Base-by-base conservation (phyloP, 1,140 invertebrate genomes). In the Zaprionus camerounensis region DNA sequence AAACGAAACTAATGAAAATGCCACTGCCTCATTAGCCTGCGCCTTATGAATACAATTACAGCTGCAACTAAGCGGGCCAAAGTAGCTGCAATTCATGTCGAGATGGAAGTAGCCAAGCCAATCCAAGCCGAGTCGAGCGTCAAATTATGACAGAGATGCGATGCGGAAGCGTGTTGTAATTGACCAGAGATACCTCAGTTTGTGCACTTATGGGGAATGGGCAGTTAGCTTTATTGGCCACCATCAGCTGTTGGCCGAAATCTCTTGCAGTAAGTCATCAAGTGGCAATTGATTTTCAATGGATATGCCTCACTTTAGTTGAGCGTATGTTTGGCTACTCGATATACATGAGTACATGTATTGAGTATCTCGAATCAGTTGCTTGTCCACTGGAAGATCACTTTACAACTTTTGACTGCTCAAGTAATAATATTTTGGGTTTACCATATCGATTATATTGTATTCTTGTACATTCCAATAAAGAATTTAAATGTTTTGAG, bases 1-100 rank as follows among this genome's bases (percentile, higher is more conserved):
- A 83, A 87, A 86, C 49, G 63, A 46, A 46, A 46, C 80, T 80
- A 88, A 80, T 84, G 82, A 82, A 87, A 80, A 82, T 87, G 80
- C 76, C 71, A 76, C 61, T 22, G 78, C 55, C 74, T 83, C 84
- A 87, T 86, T 88, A 83, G 81, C 66, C 73, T 70, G 63, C 59
- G 38, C 59, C 67, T 71, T 67, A 81, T 85, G 78, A 70, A 63
- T 77, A 75, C 82, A 84, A 78, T 78, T 70, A 66, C 70, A 71
- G 76, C 70, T 65, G 51, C 49, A 62, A 57, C 59, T 61, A 67
- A 71, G 72, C 62, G 44, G 51, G 51, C 68, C 38, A 65, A 41
- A 84, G 61, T 84, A 83, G 77, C 65, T 81, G 82, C 82, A 86
- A 86, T 79, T 86, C 83, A 86, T 82, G 72, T 17, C 38, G 71